These are phyloP conservation scores for Polypedilum vanderplanki DNA, from an alignment of 1,140 invertebrate species.

Conservation along the genomic window DNA sequence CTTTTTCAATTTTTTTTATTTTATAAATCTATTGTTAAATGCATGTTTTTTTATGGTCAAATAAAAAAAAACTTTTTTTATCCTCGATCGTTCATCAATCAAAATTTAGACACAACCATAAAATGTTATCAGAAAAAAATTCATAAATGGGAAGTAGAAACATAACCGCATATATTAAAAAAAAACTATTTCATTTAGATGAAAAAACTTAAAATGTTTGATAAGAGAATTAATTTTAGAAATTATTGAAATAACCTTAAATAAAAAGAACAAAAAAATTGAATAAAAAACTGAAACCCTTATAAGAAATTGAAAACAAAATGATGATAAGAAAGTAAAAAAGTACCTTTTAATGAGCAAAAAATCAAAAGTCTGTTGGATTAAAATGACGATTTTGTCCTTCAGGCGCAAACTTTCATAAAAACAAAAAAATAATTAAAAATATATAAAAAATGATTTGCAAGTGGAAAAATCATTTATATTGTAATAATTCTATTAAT, in stretches of 20 bases:
- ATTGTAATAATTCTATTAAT: constrained; percentile 23
- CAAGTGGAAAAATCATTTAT: constrained; percentile 21
- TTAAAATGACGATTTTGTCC: neutral
- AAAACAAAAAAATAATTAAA: constrained; percentile 17
- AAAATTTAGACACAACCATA: neutral
- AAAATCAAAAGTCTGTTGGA: constrained; percentile 17
- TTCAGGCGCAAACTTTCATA: neutral
- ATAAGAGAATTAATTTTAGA: constrained; percentile 3
- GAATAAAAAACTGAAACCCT: constrained; percentile 13
- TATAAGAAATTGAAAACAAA: constrained; percentile 5
- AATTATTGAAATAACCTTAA: neutral
- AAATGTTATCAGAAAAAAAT: constrained; percentile 7
- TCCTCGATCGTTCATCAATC: neutral
- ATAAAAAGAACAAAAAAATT: constrained; percentile 10
- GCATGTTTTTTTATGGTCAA: constrained; percentile 23
- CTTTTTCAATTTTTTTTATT: neutral
- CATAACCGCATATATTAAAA: neutral
- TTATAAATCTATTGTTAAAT: neutral
- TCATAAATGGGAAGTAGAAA: neutral
- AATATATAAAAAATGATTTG: constrained; percentile 19
- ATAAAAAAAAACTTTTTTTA: neutral
- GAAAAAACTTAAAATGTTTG: neutral
- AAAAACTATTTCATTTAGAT: neutral
- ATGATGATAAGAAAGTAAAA: constrained; percentile 28
- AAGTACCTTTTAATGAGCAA: constrained; percentile 28